Conservation (phyloP, 2,113 vertebrate species). For the Amazona guildingii region DNA sequence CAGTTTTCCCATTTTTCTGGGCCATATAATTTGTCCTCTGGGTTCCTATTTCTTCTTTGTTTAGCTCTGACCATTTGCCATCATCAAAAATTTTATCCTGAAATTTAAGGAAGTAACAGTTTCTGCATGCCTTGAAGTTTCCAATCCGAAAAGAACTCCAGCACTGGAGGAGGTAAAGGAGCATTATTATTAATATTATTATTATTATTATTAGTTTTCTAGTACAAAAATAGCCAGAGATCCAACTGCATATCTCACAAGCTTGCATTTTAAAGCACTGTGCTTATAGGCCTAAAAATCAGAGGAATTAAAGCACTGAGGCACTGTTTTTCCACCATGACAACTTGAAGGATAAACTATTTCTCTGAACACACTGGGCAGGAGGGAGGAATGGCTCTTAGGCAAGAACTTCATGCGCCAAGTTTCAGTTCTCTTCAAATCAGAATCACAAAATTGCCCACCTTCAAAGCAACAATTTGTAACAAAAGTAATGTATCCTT, state of each 20-base stretch:
- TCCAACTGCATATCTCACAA: neutral
- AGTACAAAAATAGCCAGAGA: neutral
- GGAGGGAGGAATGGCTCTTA: neutral
- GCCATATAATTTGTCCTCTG: neutral
- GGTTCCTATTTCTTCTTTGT: neutral
- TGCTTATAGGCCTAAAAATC: neutral
- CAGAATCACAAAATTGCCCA: neutral
- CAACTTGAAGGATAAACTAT: neutral
- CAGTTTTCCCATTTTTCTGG: neutral
- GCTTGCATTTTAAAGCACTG: neutral
- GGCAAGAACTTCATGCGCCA: neutral
- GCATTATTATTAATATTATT: neutral
- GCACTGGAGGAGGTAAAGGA: neutral
- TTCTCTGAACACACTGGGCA: neutral
- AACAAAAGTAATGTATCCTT: neutral
- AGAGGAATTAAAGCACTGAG: neutral
- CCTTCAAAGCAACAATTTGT: neutral
- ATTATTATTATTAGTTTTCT: neutral
- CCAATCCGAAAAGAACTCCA: neutral
- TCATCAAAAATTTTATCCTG: neutral
- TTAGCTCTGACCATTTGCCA: neutral
- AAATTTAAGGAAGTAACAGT: neutral
- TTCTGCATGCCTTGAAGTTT: neutral
- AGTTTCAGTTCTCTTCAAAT: neutral
- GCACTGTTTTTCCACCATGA: neutral